Evolutionary conservation across 2,888 invertebrate genomes (phyloP).

Genomic region (Pandemis heparana): DNA sequence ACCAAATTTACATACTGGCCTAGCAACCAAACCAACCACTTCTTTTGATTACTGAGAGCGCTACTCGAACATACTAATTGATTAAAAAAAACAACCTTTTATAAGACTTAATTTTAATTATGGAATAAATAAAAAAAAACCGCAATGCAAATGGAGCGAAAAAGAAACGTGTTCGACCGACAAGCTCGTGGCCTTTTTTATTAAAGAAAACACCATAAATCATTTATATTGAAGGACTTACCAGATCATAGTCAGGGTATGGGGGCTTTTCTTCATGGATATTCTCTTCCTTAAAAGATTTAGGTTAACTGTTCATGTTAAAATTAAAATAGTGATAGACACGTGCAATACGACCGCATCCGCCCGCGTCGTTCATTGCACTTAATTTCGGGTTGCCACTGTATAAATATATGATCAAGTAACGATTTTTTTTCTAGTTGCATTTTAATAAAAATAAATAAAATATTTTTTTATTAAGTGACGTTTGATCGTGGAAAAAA

Average conservation of each 20-base stretch:
- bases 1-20: constrained; percentile 37
- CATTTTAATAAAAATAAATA: too few species aligned
- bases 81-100: not conserved
- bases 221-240: constrained; percentile 52
- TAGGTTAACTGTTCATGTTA: constrained; percentile 53
- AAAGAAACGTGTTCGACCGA: constrained; percentile 55
- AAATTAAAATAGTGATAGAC: constrained; percentile 47
- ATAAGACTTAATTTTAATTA: not conserved
- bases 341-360: constrained; percentile 62
- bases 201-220: constrained; percentile 25
- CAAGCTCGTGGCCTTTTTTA: constrained; percentile 61
- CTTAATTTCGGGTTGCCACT: constrained; percentile 54
- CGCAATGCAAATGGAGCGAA: constrained; percentile 18
- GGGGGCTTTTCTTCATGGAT: constrained; percentile 35
- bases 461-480: not conserved
- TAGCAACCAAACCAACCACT: constrained; percentile 22
- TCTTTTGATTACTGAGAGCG: not conserved
- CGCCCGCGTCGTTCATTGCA: constrained; percentile 60
- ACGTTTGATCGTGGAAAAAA: not conserved
- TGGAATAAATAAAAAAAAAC: constrained; percentile 1
- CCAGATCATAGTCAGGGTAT: constrained; percentile 57
- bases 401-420: constrained; percentile 19
- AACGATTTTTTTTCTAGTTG: constrained; percentile 39
- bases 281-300: constrained; percentile 21
- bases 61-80: not conserved